phyloP scores from a whole-genome alignment of 2,113 vertebrate genomes.

The Gasterosteus aculeatus region DNA sequence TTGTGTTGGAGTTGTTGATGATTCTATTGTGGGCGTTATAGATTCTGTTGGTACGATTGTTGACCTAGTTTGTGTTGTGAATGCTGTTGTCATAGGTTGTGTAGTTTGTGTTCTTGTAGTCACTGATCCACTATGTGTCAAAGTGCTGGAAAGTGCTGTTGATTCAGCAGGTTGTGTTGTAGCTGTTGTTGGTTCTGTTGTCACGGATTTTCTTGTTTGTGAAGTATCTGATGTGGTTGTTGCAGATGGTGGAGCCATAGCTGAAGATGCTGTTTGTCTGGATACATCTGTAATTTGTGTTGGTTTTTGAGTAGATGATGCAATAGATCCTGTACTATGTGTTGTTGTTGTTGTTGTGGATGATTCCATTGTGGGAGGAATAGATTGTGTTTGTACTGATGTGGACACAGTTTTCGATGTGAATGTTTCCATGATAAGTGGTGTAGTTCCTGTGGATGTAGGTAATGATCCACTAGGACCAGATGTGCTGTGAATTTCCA shows the following conservation, averaged over 20 bases:
- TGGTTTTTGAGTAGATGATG: background rate
- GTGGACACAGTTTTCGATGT: background rate
- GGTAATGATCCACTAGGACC: too few relatives aligned
- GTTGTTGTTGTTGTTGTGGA: background rate
- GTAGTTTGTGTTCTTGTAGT: background rate
- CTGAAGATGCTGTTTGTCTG: background rate
- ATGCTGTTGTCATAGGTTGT: background rate
- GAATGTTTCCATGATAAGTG: background rate
- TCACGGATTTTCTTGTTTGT: background rate
- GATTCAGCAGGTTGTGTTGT: background rate
- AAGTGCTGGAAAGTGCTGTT: background rate
- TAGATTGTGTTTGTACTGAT: background rate
- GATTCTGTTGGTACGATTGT: background rate
- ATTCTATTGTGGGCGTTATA: too few relatives aligned
- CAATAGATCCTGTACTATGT: background rate
- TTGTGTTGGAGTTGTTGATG: too few relatives aligned
- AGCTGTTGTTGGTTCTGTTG: background rate
- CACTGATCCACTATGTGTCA: background rate
- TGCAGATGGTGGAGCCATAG: background rate
- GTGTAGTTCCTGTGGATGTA: too few relatives aligned
- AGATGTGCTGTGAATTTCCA: background rate
- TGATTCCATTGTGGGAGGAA: background rate
- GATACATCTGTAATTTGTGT: background rate
- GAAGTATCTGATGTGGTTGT: background rate
- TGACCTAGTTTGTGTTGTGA: background rate